Conservation (phyloP, 2,888 invertebrate species). For the Temnothorax unifasciatus region DNA sequence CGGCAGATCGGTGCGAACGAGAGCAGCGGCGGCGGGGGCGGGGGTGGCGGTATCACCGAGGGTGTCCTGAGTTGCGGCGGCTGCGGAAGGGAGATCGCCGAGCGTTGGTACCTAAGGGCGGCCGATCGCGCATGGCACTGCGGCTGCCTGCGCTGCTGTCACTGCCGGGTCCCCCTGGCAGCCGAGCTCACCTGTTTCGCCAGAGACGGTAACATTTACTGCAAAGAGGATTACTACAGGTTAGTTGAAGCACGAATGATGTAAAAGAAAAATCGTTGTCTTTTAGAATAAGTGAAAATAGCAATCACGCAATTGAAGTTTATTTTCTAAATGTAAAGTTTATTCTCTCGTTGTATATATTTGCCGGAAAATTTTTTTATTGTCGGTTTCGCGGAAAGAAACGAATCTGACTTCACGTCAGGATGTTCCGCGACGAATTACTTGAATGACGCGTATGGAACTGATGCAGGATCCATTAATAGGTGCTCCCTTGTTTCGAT, state of each 20-base stretch:
- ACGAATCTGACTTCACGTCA: background rate
- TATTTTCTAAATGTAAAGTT: background rate
- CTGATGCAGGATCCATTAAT: slow-evolving; percentile 80
- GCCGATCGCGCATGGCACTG: slow-evolving; percentile 97
- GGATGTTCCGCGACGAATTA: slow-evolving; percentile 64
- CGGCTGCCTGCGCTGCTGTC: slow-evolving; percentile 93
- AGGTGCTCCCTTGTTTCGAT: slow-evolving; percentile 79
- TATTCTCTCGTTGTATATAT: background rate
- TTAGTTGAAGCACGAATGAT: slow-evolving; percentile 84
- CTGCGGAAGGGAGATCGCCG: slow-evolving; percentile 89
- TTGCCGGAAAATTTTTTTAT: background rate
- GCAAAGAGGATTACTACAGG: slow-evolving; percentile 98
- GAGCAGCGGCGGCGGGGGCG: slow-evolving; percentile 82
- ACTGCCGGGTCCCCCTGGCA: slow-evolving; percentile 94
- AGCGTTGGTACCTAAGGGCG: slow-evolving; percentile 92
- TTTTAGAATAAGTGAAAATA: background rate
- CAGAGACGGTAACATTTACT: slow-evolving; percentile 95
- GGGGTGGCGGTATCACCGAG: slow-evolving; percentile 84
- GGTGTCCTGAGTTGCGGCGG: slow-evolving; percentile 87
- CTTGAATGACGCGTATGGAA: slow-evolving; percentile 66
- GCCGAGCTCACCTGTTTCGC: slow-evolving; percentile 96
- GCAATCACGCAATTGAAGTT: background rate
- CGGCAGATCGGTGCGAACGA: slow-evolving; percentile 82
- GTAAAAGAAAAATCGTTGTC: background rate
- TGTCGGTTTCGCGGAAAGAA: slow-evolving; percentile 17